Evolutionary conservation across 2,797 vertebrate species (phyloP).

Genomic region (Vultur gryphus): DNA sequence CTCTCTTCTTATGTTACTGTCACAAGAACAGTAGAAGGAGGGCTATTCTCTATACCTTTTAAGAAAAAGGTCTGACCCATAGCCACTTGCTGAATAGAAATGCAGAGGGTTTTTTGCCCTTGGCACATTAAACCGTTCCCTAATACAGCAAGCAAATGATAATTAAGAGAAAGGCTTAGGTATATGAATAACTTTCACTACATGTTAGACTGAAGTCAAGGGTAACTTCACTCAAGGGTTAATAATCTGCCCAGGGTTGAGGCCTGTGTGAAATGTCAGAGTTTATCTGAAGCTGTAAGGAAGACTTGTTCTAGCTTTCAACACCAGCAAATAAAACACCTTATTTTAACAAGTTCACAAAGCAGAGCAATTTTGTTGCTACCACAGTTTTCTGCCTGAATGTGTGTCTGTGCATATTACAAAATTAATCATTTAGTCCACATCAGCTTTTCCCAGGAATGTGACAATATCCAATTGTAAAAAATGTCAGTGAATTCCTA

Average conservation of each 20-base stretch:
- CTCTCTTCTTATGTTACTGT: not conserved
- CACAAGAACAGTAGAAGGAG: not conserved
- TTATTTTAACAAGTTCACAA: not conserved
- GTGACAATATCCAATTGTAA: not conserved
- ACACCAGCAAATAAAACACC: conserved; percentile 12
- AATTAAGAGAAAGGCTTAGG: conserved; percentile 17
- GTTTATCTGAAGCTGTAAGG: not conserved
- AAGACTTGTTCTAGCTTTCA: not conserved
- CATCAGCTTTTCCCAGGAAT: not conserved
- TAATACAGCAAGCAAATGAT: not conserved
- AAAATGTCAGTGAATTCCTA: not conserved
- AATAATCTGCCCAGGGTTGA: conserved; percentile 17
- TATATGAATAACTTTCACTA: not conserved
- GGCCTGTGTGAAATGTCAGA: not conserved
- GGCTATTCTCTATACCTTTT: not conserved
- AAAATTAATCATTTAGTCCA: not conserved
- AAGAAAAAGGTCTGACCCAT: not conserved
- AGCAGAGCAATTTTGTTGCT: not conserved
- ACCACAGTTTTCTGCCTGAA: not conserved
- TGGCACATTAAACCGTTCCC: not conserved
- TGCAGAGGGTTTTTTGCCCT: not conserved
- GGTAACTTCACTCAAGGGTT: not conserved
- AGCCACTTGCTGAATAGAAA: not conserved
- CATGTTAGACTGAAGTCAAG: not conserved
- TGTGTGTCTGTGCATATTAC: not conserved